Evolutionary conservation across 1,140 invertebrate genomes (phyloP), one percentile per base, ranked within the genome.

Genomic region (Halesus radiatus): DNA sequence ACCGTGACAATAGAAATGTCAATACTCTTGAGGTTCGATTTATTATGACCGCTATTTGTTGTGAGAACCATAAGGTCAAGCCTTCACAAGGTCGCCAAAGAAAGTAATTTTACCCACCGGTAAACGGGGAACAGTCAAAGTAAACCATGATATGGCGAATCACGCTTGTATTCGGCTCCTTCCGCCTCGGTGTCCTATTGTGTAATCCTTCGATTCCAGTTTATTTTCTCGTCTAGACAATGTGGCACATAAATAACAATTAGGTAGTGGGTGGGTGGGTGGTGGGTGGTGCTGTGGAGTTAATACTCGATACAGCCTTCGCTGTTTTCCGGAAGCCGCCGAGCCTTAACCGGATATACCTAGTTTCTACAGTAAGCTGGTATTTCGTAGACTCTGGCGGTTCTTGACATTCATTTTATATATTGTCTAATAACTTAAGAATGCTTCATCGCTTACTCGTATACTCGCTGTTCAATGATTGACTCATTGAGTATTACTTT

Each of bases 1-100:
- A 13, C 37, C 62, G 62, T 66, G 26, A 66, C 62, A 66, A 13
- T 26, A 15, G 26, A 66, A 66, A 66, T 66, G 62, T 66, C 62
- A 66, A 66, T 66, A 37, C 62, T 37, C 62, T 66, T 7, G 62
- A 15, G 10, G 16, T 29, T 29, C 29, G 22, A n/a, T 66, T 29
- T 16, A 66, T 29, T 29, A 66, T 29, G 22, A 66, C 22, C 37
- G 37, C 62, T 66, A 16, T 64, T 64, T 16, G 60, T 22, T 26
- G 60, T 22, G 13, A 29, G 62, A 66, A 26, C n/a, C 8, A 66
- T 66, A 29, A 66, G 62, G 62, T 29, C 62, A 29, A 66, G 26
- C 16, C 62, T 18, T 66, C 62, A n/a, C 62, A 66, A 66, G 62
- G 62, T 66, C 23, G 22, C 13, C 62, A 3, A 66, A 66, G 62